Evolutionary conservation across 2,888 invertebrate genomes (phyloP), one percentile per base, ranked within the genome.

Genomic region (Pterobdella sp.): DNA sequence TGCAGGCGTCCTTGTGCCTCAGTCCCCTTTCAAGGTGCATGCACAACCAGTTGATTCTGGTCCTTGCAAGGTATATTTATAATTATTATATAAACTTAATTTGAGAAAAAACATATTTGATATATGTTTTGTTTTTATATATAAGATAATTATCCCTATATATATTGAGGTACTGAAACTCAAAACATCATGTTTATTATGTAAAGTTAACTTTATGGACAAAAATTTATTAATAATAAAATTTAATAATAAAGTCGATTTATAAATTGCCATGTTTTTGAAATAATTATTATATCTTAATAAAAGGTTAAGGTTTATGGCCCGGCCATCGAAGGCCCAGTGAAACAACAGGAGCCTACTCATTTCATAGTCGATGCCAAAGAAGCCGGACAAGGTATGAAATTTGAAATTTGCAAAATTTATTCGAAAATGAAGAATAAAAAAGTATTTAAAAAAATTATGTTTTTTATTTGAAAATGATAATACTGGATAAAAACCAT

Each of bases 231-330:
- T n/a, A n/a, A n/a, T n/a, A n/a, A n/a, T n/a, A n/a, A n/a, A n/a
- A n/a, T 14, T 14, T 14, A 14, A 63, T 63, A 63, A 63, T 63
- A 14, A 63, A 63, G 32, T 31, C 18, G 60, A 60, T 60, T 22
- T 32, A 18, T 35, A 34, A 60, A 7, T 10, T n/a, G 18, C 34
- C n/a, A 0, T 71, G 14, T 60, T 31, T n/a, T n/a, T n/a, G n/a
- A n/a, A n/a, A n/a, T n/a, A n/a, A n/a, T n/a, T n/a, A n/a, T n/a
- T n/a, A n/a, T n/a, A n/a, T n/a, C n/a, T n/a, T n/a, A n/a, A n/a
- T n/a, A n/a, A n/a, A 72, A 68, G 63, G 74, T 74, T 7, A 74
- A 72, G 37, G 60, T 74, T 36, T 72, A 65, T 68, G 74, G 74
- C 35, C 74, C 74, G n/a, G 74, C 74, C 18, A 65, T 74, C 22